Percentiles rank a stretch among this genome's conserved stretches.
Evolutionary conservation across 2,797 vertebrate genomes (phyloP).

Genomic region (Philypnodon macrostomus): DNA sequence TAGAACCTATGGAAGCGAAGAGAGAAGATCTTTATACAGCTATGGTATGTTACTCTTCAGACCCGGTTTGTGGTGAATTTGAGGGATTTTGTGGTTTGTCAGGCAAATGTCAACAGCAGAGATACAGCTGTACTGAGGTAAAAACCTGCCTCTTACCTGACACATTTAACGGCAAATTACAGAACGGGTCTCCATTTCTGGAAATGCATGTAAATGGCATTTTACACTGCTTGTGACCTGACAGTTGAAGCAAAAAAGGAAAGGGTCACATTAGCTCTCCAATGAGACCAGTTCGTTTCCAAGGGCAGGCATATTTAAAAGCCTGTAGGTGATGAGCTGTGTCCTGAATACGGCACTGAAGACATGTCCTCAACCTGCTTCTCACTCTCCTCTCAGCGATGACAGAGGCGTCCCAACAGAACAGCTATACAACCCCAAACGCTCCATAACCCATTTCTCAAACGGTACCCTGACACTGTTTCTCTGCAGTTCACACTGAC

Average conservation of each 20-base stretch:
- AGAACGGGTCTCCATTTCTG: no score
- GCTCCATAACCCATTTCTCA: constrained; percentile 26
- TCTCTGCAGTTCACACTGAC: constrained; percentile 24
- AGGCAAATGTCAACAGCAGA: background rate
- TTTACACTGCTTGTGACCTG: background rate
- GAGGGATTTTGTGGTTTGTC: background rate
- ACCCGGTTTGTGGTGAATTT: background rate
- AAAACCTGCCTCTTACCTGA: background rate
- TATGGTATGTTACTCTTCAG: background rate
- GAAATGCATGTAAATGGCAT: no score
- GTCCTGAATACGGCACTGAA: constrained; percentile 28
- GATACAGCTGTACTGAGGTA: background rate
- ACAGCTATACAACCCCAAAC: constrained; percentile 20
- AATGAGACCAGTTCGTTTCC: constrained; percentile 35
- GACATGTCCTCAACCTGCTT: constrained; percentile 43
- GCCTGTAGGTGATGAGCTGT: constrained; percentile 39
- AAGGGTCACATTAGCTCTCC: constrained; percentile 3
- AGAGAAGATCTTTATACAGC: background rate
- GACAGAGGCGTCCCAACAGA: constrained; percentile 5
- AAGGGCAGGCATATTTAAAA: constrained; percentile 30
- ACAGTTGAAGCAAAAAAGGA: background rate
- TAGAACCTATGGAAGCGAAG: no score
- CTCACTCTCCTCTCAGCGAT: constrained; percentile 32
- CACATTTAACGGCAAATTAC: no score
- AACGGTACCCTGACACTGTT: constrained; percentile 2